These are phyloP conservation scores for Montipora cactus DNA, from an alignment of 64 coral and sea anemone genomes.

Conservation along the genomic window DNA sequence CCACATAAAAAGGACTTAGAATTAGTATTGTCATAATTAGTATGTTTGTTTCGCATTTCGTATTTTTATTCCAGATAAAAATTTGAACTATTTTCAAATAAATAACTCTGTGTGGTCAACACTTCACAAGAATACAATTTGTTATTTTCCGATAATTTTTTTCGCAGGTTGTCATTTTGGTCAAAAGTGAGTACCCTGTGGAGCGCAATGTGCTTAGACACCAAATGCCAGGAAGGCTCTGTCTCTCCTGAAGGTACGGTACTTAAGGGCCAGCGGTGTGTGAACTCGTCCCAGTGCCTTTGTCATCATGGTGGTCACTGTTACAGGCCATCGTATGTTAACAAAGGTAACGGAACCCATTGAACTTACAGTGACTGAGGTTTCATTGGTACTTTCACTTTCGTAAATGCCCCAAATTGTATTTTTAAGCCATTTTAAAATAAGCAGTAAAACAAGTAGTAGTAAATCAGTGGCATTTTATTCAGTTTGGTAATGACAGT, in stretches of 20 bases:
- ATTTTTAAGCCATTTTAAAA: too few species aligned
- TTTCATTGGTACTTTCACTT: too few species aligned
- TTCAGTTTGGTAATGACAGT: too few species aligned
- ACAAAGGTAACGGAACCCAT: neutral
- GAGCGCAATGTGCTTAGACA: conserved; percentile 74
- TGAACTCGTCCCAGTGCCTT: conserved; percentile 72
- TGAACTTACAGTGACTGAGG: neutral
- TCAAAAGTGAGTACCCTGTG: conserved; percentile 72
- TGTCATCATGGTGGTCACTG: conserved; percentile 79
- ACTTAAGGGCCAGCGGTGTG: conserved; percentile 81
- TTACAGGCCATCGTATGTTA: conserved; percentile 77
- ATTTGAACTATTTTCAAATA: too few species aligned
- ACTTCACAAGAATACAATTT: neutral
- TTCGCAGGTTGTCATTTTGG: conserved; percentile 67
- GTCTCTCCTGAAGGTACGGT: conserved; percentile 77
- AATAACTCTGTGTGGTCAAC: too few species aligned
- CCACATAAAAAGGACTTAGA: neutral
- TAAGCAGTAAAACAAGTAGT: too few species aligned
- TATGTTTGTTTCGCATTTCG: too few species aligned
- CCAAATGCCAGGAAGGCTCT: conserved; percentile 72
- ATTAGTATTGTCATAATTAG: neutral
- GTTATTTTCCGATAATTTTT: neutral
- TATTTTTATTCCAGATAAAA: too few species aligned
- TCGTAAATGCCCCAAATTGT: too few species aligned
- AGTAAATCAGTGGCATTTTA: too few species aligned